Base-by-base conservation (phyloP, 2,113 vertebrate genomes). In the Halcyon senegalensis region DNA sequence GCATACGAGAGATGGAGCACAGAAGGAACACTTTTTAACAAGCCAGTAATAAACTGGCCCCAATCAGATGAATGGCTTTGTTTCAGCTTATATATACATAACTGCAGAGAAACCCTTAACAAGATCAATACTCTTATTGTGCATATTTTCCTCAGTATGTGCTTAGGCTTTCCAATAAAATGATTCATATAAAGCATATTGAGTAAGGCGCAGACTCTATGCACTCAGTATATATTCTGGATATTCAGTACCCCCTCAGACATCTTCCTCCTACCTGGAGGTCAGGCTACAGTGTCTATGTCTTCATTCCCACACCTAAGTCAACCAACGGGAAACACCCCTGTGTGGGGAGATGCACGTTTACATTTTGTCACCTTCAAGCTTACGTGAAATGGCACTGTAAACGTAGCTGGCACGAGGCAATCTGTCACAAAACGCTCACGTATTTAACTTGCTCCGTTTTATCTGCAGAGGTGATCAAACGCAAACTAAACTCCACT, bases 101-200 rank as follows among this genome's bases (percentile, higher is more conserved):
- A 66, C 66, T 82, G 59, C 81, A 79, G 43, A 96, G 46, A 63
- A 94, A 66, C 35, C 35, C 44, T 84, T 66, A 92, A 48, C 37
- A 93, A 94, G 62, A 93, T 76, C 92, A 94, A 79, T 93, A 93
- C 14, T 50, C 58, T 39, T 82, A 89, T 2, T 87, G 92, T 95
- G 62, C 41, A 31, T 41, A 66, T 83, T 94, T 91, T 90, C 80
- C 63, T 79, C 13, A 2, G 23, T 59, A 72, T 76, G 46, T 73
- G 41, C 62, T 84, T 81, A 62, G 66, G 13, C 44, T 84, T 92
- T 83, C n/a, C 68, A 96, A 72, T 84, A 93, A 81, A 92, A 86
- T 53, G 1, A 79, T 76, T 87, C n/a, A 44, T 55, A 79, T 41
- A 50, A 72, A 93, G 59, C 43, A 76, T 8, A 82, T 0, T 25